Evolutionary conservation across 37 sponge, comb jelly and placozoan species (phyloP), one percentile per base, ranked within the genome.

Genomic region (Eunapius fragilis): DNA sequence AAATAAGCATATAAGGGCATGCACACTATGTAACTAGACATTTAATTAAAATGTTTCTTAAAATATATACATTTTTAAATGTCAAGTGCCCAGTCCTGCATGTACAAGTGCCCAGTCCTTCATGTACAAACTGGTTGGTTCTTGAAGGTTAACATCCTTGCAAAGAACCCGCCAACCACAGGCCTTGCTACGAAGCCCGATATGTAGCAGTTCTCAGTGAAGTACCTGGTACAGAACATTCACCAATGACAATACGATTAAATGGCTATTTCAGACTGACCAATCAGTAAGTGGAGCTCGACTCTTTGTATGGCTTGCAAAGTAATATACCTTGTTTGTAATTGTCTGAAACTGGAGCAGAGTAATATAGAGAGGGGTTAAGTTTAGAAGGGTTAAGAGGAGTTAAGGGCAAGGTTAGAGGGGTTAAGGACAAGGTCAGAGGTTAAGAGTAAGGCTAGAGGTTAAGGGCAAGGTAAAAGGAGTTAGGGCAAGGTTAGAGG

Each of bases 231-330:
- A 45, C 22, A 41, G 6, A 3, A 41, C 41, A 41, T 41, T 9
- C 41, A 41, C 41, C 3, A 41, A 19, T 58, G 58, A 58, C 7
- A 13, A 58, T 6, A 41, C 6, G 3, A 41, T 9, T 9, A 6
- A 41, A 41, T 6, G 6, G 41, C 41, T 41, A 41, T 41, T 41
- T 69, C 28, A 31, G 0, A 84, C 89, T 82, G 10, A 93, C 93
- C 93, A 93, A 72, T 93, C 93, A 68, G 93, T 86, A 71, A 93
- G 86, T 19, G 93, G 90, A 24, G 68, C 74, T 37, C 90, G 72
- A 49, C 86, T 87, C 6, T 87, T 87, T 26, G 93, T 93, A 25
- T 80, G 48, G 32, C 70, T 82, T n/a, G 93, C 93, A 93, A 93
- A 93, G 32, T 75, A 49, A 45, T 83, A 93, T 32, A 93, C 82